Evolutionary conservation across 2,888 invertebrate genomes (phyloP).

Genomic region (Labia minor): DNA sequence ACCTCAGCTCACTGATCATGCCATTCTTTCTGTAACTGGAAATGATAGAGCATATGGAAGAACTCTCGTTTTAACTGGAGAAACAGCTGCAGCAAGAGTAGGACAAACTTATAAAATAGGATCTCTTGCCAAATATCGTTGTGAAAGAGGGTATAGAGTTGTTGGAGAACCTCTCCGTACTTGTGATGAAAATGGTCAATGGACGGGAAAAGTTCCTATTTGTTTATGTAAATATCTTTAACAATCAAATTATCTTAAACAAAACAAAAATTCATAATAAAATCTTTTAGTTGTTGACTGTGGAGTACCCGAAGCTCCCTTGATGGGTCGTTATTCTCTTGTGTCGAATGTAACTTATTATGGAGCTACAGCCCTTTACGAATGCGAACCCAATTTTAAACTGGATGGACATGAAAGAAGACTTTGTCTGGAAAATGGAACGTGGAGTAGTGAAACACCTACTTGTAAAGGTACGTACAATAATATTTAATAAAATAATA

Average conservation of each 20-base stretch:
- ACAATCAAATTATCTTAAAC: not conserved
- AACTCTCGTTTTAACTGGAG: slow-evolving; percentile 65
- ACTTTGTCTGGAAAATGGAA: slow-evolving; percentile 76
- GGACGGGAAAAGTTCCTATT: slow-evolving; percentile 72
- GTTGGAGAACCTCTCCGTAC: slow-evolving; percentile 74
- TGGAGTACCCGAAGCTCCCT: slow-evolving; percentile 58
- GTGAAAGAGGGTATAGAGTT: slow-evolving; percentile 80
- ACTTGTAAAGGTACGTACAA: slow-evolving; percentile 55
- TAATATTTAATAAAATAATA: too few relatives aligned
- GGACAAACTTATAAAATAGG: slow-evolving; percentile 76
- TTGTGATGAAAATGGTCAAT: slow-evolving; percentile 73
- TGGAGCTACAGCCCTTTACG: slow-evolving; percentile 73
- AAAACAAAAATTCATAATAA: not conserved
- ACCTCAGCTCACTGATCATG: slow-evolving; percentile 70
- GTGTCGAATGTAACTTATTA: slow-evolving; percentile 83
- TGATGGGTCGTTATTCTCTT: slow-evolving; percentile 63
- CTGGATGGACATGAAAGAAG: slow-evolving; percentile 73
- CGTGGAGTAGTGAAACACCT: slow-evolving; percentile 79
- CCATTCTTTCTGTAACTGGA: slow-evolving; percentile 77
- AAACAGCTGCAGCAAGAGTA: slow-evolving; percentile 49
- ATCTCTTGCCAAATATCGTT: slow-evolving; percentile 75
- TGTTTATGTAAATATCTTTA: slow-evolving; percentile 62
- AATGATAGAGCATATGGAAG: slow-evolving; percentile 83
- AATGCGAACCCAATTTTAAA: slow-evolving; percentile 69
- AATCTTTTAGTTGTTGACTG: slow-evolving; percentile 67